These are phyloP conservation scores for Melinopterus prodromus DNA, from an alignment of 2,888 invertebrate genomes.

Conservation along the genomic window DNA sequence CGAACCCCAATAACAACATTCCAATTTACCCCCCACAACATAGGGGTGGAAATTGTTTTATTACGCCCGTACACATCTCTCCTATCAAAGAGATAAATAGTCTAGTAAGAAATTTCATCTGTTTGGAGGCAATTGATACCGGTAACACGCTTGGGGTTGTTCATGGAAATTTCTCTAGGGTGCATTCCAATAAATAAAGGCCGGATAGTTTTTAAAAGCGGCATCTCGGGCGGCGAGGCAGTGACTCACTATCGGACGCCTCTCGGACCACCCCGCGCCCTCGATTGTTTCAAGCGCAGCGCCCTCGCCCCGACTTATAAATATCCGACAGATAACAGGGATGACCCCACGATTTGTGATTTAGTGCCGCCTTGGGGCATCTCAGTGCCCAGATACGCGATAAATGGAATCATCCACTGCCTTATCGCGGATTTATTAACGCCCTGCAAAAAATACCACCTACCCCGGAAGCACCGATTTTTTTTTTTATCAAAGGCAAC, in stretches of 20 bases:
- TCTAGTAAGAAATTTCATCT: background rate
- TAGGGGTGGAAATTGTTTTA: background rate
- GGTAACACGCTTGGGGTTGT: background rate
- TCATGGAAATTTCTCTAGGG: background rate
- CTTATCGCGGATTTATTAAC: background rate
- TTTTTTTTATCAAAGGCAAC: too few species aligned
- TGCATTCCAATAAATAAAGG: background rate
- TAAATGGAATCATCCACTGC: background rate
- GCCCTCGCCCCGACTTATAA: background rate
- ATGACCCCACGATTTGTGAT: constrained; percentile 1
- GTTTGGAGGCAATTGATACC: background rate
- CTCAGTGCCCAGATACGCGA: background rate
- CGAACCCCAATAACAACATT: too few species aligned
- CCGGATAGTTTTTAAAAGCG: background rate
- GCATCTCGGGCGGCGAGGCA: background rate
- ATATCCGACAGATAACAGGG: constrained; percentile 4
- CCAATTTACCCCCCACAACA: background rate
- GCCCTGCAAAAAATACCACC: too few species aligned
- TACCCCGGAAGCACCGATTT: too few species aligned
- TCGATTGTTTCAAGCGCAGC: background rate
- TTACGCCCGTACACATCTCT: background rate
- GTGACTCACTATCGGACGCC: background rate
- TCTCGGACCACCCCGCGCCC: background rate
- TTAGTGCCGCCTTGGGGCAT: background rate
- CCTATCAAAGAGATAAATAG: background rate